Evolutionary conservation across 2,888 invertebrate genomes (phyloP), one percentile per base, ranked within the genome.

Genomic region (Junonia oenone): DNA sequence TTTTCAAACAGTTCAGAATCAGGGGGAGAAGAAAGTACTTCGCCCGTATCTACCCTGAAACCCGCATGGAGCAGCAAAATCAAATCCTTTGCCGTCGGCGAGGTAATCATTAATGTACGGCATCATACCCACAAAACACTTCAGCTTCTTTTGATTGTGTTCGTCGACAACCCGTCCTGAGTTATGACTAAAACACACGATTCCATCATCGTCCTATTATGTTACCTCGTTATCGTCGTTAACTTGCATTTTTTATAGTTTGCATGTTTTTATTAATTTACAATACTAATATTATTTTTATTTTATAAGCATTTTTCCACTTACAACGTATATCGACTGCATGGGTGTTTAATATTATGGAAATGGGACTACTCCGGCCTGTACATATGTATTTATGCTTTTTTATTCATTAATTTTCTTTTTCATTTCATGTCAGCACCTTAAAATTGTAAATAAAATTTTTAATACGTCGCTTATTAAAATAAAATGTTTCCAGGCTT

Each of bases 71-170:
- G 84, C 88, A 87, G 87, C 87, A 81, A 86, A 85, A 76, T 83
- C 81, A 89, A 88, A 90, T 78, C 89, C 86, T 88, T 88, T 76
- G 89, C 90, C 84, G 81, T 83, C 87, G 90, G 90, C 90, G 90
- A 91, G 90, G 91, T 90, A 91, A 89, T 75, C 81, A 84, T 78
- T 71, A 81, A 76, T 80, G 78, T 85, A 81, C 82, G 85, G 83
- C 83, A 83, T 80, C 76, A 76, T 73, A 78, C 74, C 77, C 80
- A 80, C 84, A 76, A 78, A 81, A 68, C 69, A 82, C 79, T 40
- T 79, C 80, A 71, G 87, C 87, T 88, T 88, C 72, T 88, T 89
- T 79, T 88, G 84, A 83, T 88, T 90, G 89, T 89, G 89, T 89
- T 90, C 83, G 89, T 89, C 86, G 85, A 77, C 81, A 81, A 78